phyloP scores from a whole-genome alignment of 2,888 invertebrate genomes.

The Clusia tigrina region DNA sequence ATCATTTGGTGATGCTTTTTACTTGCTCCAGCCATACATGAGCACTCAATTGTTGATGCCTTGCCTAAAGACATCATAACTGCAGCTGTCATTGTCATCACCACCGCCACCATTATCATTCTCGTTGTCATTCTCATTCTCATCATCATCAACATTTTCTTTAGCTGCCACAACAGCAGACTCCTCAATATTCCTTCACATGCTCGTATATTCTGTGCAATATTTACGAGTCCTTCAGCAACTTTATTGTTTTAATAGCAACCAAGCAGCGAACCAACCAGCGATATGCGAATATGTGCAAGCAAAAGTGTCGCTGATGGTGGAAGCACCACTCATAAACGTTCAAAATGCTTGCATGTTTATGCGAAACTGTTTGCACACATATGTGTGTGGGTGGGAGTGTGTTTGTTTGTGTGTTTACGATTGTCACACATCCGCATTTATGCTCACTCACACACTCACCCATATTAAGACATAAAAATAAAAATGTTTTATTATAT shows the following conservation, averaged over 20 bases:
- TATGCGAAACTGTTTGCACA: not conserved
- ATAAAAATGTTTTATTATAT: conserved; percentile 58
- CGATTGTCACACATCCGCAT: conserved; percentile 36
- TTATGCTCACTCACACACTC: conserved; percentile 30
- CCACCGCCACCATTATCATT: not conserved
- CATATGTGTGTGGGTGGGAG: not conserved
- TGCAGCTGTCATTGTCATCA: not conserved
- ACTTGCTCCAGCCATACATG: no score
- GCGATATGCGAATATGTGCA: not conserved
- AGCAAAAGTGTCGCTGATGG: not conserved
- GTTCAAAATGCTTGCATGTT: not conserved
- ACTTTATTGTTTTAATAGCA: conserved; percentile 7
- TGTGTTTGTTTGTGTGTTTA: not conserved
- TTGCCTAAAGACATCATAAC: not conserved
- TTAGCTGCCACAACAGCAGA: no score
- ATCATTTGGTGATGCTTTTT: no score
- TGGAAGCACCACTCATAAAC: not conserved
- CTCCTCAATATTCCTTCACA: not conserved
- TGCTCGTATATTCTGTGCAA: not conserved
- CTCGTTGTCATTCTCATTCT: not conserved
- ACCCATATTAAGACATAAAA: conserved; percentile 53
- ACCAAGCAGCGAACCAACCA: not conserved
- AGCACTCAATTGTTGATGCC: not conserved
- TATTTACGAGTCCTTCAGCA: conserved; percentile 7
- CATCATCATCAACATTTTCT: no score